Conservation (phyloP, 2,113 vertebrate species). For the Chaetodon trifascialis region DNA sequence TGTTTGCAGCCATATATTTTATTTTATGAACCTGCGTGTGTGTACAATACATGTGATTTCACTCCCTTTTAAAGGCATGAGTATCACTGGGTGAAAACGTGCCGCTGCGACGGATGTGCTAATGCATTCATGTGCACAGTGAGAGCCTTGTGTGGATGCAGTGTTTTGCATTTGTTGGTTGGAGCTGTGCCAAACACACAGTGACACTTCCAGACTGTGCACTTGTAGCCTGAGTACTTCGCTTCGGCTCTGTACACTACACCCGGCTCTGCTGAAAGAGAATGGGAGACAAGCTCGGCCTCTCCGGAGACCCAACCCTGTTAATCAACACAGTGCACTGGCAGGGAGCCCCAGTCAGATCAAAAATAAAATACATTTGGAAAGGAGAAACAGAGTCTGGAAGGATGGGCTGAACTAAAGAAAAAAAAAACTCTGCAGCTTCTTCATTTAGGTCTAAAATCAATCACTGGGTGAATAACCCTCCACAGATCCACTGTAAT, state of each 20-base stretch:
- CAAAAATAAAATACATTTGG: slow-evolving; percentile 81
- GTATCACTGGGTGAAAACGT: slow-evolving; percentile 29
- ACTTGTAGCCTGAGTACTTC: slow-evolving; percentile 65
- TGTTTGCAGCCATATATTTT: slow-evolving; percentile 11
- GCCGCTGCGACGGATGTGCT: slow-evolving; percentile 30
- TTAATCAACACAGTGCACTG: slow-evolving; percentile 86
- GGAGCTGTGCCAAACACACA: slow-evolving; percentile 54
- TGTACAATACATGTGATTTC: slow-evolving; percentile 30
- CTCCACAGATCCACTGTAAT: slow-evolving; percentile 46
- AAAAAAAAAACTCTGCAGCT: slow-evolving; percentile 32
- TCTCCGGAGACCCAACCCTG: slow-evolving; percentile 82
- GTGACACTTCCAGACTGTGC: slow-evolving; percentile 68
- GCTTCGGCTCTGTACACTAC: slow-evolving; percentile 66
- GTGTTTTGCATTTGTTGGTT: slow-evolving; percentile 57
- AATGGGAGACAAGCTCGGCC: slow-evolving; percentile 83
- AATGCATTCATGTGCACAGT: slow-evolving; percentile 47
- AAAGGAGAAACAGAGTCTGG: slow-evolving; percentile 71
- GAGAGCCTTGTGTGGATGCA: slow-evolving; percentile 45
- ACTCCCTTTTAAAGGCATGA: slow-evolving; percentile 27
- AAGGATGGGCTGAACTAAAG: slow-evolving; percentile 69
- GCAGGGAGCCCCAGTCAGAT: slow-evolving; percentile 82
- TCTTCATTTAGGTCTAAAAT: slow-evolving; percentile 56
- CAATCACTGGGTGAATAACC: slow-evolving; percentile 49
- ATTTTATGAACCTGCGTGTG: slow-evolving; percentile 31
- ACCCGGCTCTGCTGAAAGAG: slow-evolving; percentile 82